Evolutionary conservation across 92 coral and sea anemone genomes (phyloP).

Genomic region (Diadumene lineata): DNA sequence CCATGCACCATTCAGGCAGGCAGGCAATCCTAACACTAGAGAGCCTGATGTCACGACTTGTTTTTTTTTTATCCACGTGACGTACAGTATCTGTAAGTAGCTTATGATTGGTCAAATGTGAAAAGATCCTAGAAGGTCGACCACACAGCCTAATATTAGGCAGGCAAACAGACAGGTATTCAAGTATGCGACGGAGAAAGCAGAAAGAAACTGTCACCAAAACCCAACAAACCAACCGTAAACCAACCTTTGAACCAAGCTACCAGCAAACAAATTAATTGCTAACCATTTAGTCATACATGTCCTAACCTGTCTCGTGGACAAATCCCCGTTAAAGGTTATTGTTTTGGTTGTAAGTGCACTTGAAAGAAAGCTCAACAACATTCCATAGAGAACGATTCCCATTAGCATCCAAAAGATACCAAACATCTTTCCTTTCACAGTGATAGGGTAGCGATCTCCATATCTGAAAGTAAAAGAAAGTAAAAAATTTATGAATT

Average conservation of each 20-base stretch:
- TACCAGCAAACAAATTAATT: not conserved
- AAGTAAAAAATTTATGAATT: not conserved
- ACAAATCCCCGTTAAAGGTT: constrained; percentile 20
- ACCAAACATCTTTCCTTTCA: constrained; percentile 35
- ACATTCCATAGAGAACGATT: constrained; percentile 31
- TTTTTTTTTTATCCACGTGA: too few relatives aligned
- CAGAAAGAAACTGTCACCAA: not conserved
- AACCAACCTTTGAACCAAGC: not conserved
- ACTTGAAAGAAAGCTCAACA: constrained; percentile 30
- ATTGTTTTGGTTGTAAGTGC: constrained; percentile 38
- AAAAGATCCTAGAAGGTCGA: too few relatives aligned
- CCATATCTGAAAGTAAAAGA: constrained; percentile 34
- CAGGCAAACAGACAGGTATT: too few relatives aligned
- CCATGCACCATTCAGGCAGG: too few relatives aligned
- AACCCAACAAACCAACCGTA: not conserved
- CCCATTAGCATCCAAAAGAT: constrained; percentile 53
- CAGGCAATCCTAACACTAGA: too few relatives aligned
- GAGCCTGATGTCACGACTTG: too few relatives aligned
- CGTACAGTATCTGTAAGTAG: too few relatives aligned
- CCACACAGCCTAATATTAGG: too few relatives aligned
- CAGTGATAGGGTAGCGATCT: constrained; percentile 39
- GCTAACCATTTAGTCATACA: not conserved
- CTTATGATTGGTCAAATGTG: too few relatives aligned
- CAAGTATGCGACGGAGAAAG: not conserved
- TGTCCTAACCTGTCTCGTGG: constrained; percentile 29